phyloP scores from a whole-genome alignment of 2,113 vertebrate genomes.

The Laticauda colubrina region DNA sequence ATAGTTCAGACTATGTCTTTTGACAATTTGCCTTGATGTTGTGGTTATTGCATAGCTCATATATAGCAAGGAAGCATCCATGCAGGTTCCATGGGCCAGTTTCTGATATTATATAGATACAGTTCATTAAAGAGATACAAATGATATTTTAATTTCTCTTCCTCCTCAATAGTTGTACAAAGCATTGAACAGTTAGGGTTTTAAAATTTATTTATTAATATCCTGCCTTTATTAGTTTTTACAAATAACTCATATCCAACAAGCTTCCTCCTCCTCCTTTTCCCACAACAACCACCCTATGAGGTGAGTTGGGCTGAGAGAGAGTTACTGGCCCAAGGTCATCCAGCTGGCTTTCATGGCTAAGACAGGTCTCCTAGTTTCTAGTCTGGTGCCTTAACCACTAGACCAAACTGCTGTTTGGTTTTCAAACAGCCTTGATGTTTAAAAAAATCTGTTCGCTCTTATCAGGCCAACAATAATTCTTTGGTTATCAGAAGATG shows the following conservation, averaged over 20 bases:
- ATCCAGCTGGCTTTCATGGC: neutral
- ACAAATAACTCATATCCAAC: neutral
- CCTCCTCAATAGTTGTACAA: neutral
- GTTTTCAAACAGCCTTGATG: neutral
- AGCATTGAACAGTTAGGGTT: neutral
- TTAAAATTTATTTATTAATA: neutral
- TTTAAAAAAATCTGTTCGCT: neutral
- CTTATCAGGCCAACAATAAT: constrained; percentile 6
- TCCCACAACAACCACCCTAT: neutral
- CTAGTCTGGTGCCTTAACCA: neutral
- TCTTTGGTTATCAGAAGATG: constrained; percentile 8
- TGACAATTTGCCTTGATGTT: neutral
- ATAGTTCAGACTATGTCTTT: neutral
- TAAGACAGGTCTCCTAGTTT: neutral
- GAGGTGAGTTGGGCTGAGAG: neutral
- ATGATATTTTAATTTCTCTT: neutral
- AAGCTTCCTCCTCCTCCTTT: neutral
- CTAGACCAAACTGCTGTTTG: neutral
- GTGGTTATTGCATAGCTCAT: neutral
- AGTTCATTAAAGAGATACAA: neutral
- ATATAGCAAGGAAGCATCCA: neutral
- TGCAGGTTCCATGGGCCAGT: neutral
- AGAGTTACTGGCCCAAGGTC: neutral
- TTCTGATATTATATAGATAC: neutral
- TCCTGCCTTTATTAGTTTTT: neutral